phyloP scores from a whole-genome alignment of 1,140 invertebrate species.

The Venustaconcha ellipsiformis region DNA sequence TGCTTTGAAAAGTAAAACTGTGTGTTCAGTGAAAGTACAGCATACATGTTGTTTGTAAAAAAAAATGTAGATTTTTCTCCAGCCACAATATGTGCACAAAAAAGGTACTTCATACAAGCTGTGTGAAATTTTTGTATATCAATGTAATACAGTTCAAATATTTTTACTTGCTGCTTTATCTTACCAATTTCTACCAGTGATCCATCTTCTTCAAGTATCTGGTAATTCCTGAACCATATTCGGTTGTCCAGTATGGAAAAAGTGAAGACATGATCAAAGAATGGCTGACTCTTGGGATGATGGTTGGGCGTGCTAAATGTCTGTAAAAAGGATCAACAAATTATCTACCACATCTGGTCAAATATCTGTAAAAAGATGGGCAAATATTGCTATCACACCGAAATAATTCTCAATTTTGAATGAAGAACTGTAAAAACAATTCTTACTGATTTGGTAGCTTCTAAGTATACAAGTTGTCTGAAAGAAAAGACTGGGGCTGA shows the following conservation, averaged over 20 bases:
- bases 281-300: conserved; percentile 99
- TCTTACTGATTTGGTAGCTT: no score
- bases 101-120: neutral
- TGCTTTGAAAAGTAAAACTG: no score
- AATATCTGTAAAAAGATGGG: no score
- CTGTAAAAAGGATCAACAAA: conserved; percentile 71
- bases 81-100: neutral
- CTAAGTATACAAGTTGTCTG: no score
- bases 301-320: conserved; percentile 95
- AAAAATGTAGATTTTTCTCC: no score
- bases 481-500: no score
- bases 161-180: neutral
- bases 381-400: no score
- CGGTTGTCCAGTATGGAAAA: conserved; percentile 93
- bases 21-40: no score
- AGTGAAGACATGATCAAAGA: conserved; percentile 96
- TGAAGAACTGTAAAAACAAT: no score
- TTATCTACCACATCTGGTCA: no score
- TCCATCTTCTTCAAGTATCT: conserved; percentile 96
- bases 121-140: neutral
- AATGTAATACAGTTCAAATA: neutral
- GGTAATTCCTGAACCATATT: conserved; percentile 99
- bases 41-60: no score
- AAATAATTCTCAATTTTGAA: no score
- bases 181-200: conserved; percentile 92